Evolutionary conservation across 2,888 invertebrate species (phyloP).

Genomic region (Unio pictorum): DNA sequence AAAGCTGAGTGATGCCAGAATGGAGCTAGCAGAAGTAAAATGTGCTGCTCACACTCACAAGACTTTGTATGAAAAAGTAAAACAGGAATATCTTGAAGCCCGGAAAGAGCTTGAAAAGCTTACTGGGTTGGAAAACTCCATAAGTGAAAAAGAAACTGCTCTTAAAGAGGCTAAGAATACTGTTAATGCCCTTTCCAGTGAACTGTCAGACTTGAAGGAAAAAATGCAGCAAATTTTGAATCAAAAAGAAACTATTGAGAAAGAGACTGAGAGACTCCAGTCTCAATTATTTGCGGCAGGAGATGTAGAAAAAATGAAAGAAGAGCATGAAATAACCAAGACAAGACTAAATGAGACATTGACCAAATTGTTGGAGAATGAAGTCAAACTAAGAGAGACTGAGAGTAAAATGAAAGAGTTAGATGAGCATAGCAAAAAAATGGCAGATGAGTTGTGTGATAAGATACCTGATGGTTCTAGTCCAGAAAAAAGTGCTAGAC

Average conservation of each 20-base stretch:
- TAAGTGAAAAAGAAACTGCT: conserved; percentile 9
- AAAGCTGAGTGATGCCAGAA: conserved; percentile 28
- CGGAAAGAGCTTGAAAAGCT: conserved; percentile 17
- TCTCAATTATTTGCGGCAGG: background rate
- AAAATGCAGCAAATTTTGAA: background rate
- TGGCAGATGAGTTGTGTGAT: conserved; percentile 25
- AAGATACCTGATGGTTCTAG: conserved; percentile 22
- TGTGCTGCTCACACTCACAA: conserved; percentile 42
- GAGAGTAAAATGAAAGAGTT: conserved; percentile 17
- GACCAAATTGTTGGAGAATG: conserved; percentile 7
- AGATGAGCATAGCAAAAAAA: conserved; percentile 29
- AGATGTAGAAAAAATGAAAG: background rate
- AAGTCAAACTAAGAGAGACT: conserved; percentile 6
- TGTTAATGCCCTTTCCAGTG: conserved; percentile 6
- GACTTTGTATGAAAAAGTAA: conserved; percentile 40
- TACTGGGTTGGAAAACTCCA: conserved; percentile 4
- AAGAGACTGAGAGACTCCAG: conserved; percentile 2
- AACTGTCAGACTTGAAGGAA: background rate
- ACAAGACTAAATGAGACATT: background rate
- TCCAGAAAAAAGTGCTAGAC: conserved; percentile 31
- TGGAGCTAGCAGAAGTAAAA: conserved; percentile 44
- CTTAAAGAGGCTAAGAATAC: conserved; percentile 5
- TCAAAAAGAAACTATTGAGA: background rate
- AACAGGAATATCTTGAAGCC: conserved; percentile 29
- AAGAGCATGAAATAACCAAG: background rate